A percentile compares a stretch with the other conserved stretches of the same genome.
Evolutionary conservation across 2,797 vertebrate genomes (phyloP).

Genomic region (Rhinichthys osculus): DNA sequence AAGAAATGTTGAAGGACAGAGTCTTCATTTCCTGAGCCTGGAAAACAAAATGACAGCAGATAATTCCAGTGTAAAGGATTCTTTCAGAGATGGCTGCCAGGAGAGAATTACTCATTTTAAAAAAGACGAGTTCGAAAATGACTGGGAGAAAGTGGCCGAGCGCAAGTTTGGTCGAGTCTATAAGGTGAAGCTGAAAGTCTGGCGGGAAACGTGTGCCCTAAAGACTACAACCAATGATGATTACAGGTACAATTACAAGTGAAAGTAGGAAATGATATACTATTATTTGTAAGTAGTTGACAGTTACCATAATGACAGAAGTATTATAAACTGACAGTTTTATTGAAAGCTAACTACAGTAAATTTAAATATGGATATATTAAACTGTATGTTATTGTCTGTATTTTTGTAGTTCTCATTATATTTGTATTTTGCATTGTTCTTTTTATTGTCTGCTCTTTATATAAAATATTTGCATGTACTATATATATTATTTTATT

Average conservation of each 20-base stretch:
- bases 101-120: conserved; percentile 75
- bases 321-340: background rate
- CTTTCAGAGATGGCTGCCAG: conserved; percentile 31
- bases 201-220: conserved; percentile 79
- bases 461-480: background rate
- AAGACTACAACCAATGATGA: conserved; percentile 73
- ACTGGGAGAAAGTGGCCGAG: conserved; percentile 82
- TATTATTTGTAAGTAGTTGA: background rate
- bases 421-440: background rate
- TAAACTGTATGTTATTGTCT: background rate
- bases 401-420: background rate
- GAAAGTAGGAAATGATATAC: background rate
- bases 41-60: conserved; percentile 44
- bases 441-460: background rate
- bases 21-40: background rate
- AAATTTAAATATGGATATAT: background rate
- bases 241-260: conserved; percentile 72
- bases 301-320: background rate
- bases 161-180: conserved; percentile 84
- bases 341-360: background rate
- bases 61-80: conserved; percentile 62
- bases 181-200: conserved; percentile 81
- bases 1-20: conserved; percentile 3
- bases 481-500: background rate
- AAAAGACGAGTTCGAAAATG: conserved; percentile 83